Evolutionary conservation across 2,797 vertebrate genomes (phyloP), one percentile per base, ranked within the genome.

Genomic region (Ctenochaetus hawaiiensis): DNA sequence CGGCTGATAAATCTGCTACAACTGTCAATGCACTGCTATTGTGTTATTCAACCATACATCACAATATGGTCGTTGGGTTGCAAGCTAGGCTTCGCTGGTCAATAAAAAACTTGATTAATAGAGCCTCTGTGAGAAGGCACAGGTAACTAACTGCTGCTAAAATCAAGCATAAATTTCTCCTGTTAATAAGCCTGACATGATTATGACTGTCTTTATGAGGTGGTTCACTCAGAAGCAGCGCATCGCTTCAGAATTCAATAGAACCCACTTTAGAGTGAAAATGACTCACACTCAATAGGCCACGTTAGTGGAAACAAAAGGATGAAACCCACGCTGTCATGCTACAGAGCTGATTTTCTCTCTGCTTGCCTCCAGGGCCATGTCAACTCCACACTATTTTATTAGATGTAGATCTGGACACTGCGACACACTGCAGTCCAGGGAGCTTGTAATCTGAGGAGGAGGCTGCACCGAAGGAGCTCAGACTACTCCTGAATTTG

Each of bases 381-480:
- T 63, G 44, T 84, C 77, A 76, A 47, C 68, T 75, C 70, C 60
- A 58, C 59, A 66, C 44, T 51, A 41, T 78, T 82, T 89, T 51
- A 78, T 78, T 58, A 75, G 60, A 85, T 82, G 67, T 67, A 60
- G 53, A 69, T 80, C 74, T 69, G 57, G 74, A 84, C 66, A 71
- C 41, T 17, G 1, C 34, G 0, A 64, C 60, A 67, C 26, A 14
- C 41, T 57, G 75, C 60, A 71, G 56, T 66, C 75, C 56, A 52
- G 13, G 45, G 67, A 73, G 69, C 72, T 72, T 69, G 37, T 66
- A 61, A 80, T 78, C 48, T 43, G 23, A 23, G 75, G 43, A 71
- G 64, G 58, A 60, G 17, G 67, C 47, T 52, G 23, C 37, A 57
- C 2, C 18, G 67, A 64, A 43, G 60, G 64, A 74, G n/a, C 52